Percentiles rank a stretch among this genome's conserved stretches.
Evolutionary conservation across 2,888 invertebrate genomes (phyloP).

Genomic region (Drosophila pegasa): DNA sequence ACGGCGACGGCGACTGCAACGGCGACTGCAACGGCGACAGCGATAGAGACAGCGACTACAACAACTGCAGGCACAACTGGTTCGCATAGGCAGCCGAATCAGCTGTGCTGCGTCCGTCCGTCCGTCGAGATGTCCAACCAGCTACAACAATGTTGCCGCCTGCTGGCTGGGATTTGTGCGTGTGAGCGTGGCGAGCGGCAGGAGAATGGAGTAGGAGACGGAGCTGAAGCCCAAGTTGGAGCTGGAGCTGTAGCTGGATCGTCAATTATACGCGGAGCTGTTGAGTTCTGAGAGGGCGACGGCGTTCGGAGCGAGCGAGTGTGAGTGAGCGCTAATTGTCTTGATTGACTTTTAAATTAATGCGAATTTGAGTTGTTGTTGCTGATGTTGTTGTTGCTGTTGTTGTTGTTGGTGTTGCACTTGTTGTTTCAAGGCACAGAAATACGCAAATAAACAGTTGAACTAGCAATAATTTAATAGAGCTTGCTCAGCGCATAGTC

Average conservation of each 20-base stretch:
- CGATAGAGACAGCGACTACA: constrained; percentile 9
- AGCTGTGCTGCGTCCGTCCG: constrained; percentile 48
- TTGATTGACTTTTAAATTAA: constrained; percentile 82
- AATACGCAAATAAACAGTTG: constrained; percentile 7
- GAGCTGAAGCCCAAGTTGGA: constrained; percentile 5
- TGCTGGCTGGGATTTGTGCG: constrained; percentile 58
- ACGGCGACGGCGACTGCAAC: constrained; percentile 22
- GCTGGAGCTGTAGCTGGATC: constrained; percentile 11
- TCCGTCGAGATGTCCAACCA: constrained; percentile 47
- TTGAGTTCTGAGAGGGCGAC: constrained; percentile 11
- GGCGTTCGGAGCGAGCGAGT: constrained; percentile 34
- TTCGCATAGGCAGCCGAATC: constrained; percentile 62
- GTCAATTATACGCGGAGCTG: constrained; percentile 20
- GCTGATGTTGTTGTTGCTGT: background rate
- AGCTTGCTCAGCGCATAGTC: constrained; percentile 12
- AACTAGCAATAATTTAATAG: constrained; percentile 36
- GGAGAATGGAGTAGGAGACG: constrained; percentile 18
- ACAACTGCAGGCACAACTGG: constrained; percentile 60
- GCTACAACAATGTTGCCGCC: constrained; percentile 69
- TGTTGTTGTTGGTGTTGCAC: constrained; percentile 47
- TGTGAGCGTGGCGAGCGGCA: constrained; percentile 23
- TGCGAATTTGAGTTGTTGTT: constrained; percentile 70
- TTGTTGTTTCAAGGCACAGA: constrained; percentile 40
- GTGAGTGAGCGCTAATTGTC: constrained; percentile 76
- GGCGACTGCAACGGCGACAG: constrained; percentile 12